A percentile compares a stretch with the other conserved stretches of the same genome.
Evolutionary conservation across 2,888 invertebrate genomes (phyloP).

Genomic region (Noctua janthe): DNA sequence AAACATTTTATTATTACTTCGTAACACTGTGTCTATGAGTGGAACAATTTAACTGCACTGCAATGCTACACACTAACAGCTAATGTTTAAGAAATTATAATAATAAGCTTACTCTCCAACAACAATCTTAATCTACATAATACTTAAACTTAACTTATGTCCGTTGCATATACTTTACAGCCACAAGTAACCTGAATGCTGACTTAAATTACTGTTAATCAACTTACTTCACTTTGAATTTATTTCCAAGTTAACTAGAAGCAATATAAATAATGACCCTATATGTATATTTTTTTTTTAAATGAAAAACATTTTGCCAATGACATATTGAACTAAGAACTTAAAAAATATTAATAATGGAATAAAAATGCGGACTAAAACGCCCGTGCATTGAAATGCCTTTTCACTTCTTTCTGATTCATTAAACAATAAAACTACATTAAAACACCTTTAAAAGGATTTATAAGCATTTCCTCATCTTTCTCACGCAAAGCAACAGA

Average conservation of each 20-base stretch:
- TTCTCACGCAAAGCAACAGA: constrained; percentile 15
- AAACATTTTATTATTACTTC: constrained; percentile 48
- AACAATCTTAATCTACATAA: constrained; percentile 65
- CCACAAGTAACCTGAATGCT: constrained; percentile 59
- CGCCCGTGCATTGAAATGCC: constrained; percentile 50
- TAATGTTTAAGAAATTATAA: constrained; percentile 51
- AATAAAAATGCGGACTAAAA: constrained; percentile 53
- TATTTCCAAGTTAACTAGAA: constrained; percentile 9
- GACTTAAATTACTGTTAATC: constrained; percentile 18
- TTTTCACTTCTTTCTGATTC: constrained; percentile 31
- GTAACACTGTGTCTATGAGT: constrained; percentile 31
- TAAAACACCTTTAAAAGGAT: constrained; percentile 5
- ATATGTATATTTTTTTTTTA: background rate
- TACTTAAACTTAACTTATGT: constrained; percentile 68
- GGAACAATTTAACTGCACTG: constrained; percentile 63
- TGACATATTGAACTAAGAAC: constrained; percentile 12
- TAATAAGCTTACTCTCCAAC: constrained; percentile 59
- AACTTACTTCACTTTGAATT: constrained; percentile 10
- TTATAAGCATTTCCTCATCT: constrained; percentile 10
- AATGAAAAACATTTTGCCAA: background rate
- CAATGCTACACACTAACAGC: constrained; percentile 51
- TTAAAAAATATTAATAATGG: constrained; percentile 46
- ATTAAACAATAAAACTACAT: constrained; percentile 19
- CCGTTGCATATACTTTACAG: constrained; percentile 48
- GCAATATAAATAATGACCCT: constrained; percentile 3